Evolutionary conservation across 1,140 invertebrate species (phyloP).

Genomic region (Drosophila elegans): DNA sequence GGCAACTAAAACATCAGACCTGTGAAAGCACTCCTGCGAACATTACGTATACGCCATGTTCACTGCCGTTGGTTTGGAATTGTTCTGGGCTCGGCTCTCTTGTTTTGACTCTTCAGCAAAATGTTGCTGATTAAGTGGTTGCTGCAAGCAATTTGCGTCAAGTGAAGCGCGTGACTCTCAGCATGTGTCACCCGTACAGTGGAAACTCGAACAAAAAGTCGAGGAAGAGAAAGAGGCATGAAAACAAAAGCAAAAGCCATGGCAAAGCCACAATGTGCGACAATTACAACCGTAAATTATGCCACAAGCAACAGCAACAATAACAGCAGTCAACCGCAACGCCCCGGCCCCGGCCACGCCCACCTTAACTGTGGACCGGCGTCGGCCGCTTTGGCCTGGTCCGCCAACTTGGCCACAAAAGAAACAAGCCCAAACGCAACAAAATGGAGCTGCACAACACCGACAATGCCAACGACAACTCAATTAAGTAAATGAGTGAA

Average conservation of each 20-base stretch:
- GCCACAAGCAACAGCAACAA: conserved; percentile 55
- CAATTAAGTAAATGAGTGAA: conserved; percentile 76
- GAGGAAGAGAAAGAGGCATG: background rate
- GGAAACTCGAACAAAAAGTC: conserved; percentile 26
- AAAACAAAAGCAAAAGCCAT: conserved; percentile 44
- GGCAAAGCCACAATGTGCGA: conserved; percentile 60
- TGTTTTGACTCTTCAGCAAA: conserved; percentile 48
- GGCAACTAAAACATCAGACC: conserved; percentile 2
- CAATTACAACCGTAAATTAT: conserved; percentile 79
- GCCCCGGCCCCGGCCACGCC: conserved; percentile 16
- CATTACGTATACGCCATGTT: conserved; percentile 40
- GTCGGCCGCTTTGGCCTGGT: conserved; percentile 20
- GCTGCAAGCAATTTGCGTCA: conserved; percentile 75
- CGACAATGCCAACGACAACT: conserved; percentile 55
- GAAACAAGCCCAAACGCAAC: conserved; percentile 46
- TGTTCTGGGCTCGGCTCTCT: conserved; percentile 6
- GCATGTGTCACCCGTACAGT: conserved; percentile 55
- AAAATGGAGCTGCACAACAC: conserved; percentile 50
- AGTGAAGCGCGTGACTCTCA: conserved; percentile 68
- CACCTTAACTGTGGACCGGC: conserved; percentile 15
- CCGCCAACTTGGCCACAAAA: conserved; percentile 52
- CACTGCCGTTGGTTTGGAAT: conserved; percentile 6
- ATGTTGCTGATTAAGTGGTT: conserved; percentile 76
- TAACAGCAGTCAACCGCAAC: conserved; percentile 17
- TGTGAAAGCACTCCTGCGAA: background rate